Conservation (phyloP, 2,888 invertebrate species). For the Pammene fasciana region DNA sequence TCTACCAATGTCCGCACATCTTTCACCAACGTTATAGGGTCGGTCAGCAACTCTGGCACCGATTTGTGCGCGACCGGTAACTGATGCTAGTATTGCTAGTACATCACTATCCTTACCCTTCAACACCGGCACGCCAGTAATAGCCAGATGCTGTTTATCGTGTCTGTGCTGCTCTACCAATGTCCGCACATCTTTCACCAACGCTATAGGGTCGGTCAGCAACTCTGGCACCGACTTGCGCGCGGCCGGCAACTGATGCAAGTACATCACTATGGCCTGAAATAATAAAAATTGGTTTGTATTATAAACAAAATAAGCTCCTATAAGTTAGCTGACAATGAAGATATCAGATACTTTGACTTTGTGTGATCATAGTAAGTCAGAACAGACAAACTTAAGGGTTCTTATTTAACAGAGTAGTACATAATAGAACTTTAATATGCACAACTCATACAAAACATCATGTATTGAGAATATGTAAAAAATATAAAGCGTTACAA, state of each 20-base stretch:
- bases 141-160: slow-evolving; percentile 91
- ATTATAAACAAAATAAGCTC: neutral
- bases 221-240: slow-evolving; percentile 96
- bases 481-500: too few relatives aligned
- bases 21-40: slow-evolving; percentile 94
- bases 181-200: slow-evolving; percentile 94
- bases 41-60: slow-evolving; percentile 94
- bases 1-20: slow-evolving; percentile 95
- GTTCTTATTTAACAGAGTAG: neutral
- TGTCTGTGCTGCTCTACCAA: slow-evolving; percentile 94
- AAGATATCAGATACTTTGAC: neutral
- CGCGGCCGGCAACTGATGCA: slow-evolving; percentile 93
- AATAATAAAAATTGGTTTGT: slow-evolving; percentile 40
- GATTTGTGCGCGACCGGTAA: slow-evolving; percentile 88
- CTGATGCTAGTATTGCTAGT: too few relatives aligned
- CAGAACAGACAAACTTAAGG: slow-evolving; percentile 6
- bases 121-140: slow-evolving; percentile 92
- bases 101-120: slow-evolving; percentile 66
- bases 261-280: slow-evolving; percentile 94
- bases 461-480: neutral
- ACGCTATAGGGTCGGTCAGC: slow-evolving; percentile 93
- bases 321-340: too few relatives aligned
- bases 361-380: neutral
- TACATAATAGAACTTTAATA: slow-evolving; percentile 1
- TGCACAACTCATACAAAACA: neutral